A percentile compares a stretch with the other conserved stretches of the same genome.
phyloP scores from a whole-genome alignment of 2,113 vertebrate species.

The Callaeas wilsoni region DNA sequence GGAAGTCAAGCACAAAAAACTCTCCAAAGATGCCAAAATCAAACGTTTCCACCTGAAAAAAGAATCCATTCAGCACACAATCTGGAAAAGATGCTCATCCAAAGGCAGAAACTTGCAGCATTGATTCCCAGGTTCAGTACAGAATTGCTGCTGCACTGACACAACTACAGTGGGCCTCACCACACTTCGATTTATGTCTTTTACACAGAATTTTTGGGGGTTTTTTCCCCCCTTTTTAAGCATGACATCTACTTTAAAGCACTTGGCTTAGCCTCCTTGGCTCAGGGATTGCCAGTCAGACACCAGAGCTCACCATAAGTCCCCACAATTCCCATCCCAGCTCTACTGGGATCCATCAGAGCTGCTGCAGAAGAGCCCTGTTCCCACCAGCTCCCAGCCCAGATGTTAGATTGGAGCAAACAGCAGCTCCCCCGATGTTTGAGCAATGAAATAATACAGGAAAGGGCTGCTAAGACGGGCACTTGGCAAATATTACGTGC shows the following conservation, averaged over 20 bases:
- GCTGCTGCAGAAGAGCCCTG: background rate
- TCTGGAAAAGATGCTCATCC: background rate
- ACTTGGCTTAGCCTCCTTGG: background rate
- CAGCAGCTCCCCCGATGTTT: background rate
- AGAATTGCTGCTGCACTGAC: background rate
- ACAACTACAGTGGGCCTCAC: background rate
- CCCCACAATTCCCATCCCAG: background rate
- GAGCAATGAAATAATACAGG: background rate
- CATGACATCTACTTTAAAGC: background rate
- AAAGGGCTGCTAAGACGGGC: background rate
- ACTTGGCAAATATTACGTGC: background rate
- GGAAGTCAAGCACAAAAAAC: background rate
- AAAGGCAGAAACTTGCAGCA: background rate
- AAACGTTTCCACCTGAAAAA: background rate
- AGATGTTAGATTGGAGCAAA: background rate
- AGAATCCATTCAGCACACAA: background rate
- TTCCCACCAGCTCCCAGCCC: background rate
- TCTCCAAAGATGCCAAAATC: background rate
- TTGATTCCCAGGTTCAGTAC: background rate
- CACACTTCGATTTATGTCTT: accelerated
- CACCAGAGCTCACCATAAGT: background rate
- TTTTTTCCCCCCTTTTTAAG: accelerated
- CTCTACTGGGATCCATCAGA: background rate
- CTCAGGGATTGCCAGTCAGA: background rate
- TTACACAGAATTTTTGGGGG: background rate